phyloP scores from a whole-genome alignment of 2,113 vertebrate genomes.

The Centropus bengalensis region DNA sequence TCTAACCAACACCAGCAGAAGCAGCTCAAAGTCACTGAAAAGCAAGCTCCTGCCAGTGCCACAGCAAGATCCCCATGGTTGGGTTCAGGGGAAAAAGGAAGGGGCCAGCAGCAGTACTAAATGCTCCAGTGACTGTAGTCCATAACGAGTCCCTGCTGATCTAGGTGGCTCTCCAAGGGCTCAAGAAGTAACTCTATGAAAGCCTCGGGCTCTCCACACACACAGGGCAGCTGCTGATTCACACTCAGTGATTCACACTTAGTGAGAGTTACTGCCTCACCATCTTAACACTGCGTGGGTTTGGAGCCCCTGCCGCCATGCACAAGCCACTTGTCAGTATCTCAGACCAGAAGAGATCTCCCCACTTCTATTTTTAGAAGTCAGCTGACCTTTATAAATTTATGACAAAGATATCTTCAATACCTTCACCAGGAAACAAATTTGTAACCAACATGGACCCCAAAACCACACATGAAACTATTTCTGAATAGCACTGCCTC shows the following conservation, averaged over 20 bases:
- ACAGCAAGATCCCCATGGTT: background rate
- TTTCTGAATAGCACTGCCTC: background rate
- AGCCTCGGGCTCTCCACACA: background rate
- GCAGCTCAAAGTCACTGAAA: background rate
- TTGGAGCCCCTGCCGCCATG: background rate
- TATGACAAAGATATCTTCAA: background rate
- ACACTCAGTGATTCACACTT: accelerated
- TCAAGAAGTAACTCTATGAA: background rate
- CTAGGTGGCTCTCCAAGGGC: background rate
- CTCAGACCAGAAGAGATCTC: background rate
- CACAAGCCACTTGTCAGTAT: background rate
- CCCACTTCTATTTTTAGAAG: background rate
- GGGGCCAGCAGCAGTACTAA: background rate
- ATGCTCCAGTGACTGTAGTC: background rate
- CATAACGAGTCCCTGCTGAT: background rate
- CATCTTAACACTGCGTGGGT: background rate
- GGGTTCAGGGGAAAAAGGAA: background rate
- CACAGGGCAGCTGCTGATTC: too few species aligned
- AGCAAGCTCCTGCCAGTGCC: background rate
- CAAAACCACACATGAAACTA: background rate
- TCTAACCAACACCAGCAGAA: background rate
- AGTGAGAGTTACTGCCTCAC: background rate
- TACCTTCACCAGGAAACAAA: background rate
- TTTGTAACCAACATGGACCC: background rate
- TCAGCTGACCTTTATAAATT: background rate